phyloP scores from a whole-genome alignment of 2,888 invertebrate genomes.

The Meganola albula region DNA sequence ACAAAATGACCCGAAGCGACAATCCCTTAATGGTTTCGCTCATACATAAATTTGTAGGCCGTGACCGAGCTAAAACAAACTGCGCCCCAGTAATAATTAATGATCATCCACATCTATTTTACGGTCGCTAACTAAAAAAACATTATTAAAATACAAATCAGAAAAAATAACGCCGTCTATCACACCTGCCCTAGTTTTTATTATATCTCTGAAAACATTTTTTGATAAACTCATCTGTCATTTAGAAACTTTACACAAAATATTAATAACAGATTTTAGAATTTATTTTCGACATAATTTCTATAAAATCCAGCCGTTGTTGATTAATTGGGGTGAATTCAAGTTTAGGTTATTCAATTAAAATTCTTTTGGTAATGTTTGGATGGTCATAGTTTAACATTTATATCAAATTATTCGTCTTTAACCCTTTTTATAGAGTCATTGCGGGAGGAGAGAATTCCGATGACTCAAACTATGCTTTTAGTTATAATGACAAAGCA shows the following conservation, averaged over 20 bases:
- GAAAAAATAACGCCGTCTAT: constrained; percentile 37
- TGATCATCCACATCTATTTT: constrained; percentile 68
- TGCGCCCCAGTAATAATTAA: constrained; percentile 64
- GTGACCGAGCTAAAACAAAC: constrained; percentile 71
- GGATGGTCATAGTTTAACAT: constrained; percentile 38
- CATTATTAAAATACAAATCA: constrained; percentile 63
- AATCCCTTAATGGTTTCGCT: constrained; percentile 66
- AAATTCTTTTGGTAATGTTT: constrained; percentile 46
- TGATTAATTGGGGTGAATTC: constrained; percentile 28
- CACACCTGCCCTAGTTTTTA: constrained; percentile 47
- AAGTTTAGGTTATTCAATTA: constrained; percentile 49
- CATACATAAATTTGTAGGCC: constrained; percentile 68
- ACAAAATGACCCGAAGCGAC: constrained; percentile 59
- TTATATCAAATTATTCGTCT: constrained; percentile 51
- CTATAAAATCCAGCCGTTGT: constrained; percentile 22
- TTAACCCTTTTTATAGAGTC: constrained; percentile 54
- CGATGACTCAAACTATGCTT: constrained; percentile 66
- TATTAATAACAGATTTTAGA: constrained; percentile 8
- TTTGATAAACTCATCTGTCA: constrained; percentile 26
- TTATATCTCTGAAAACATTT: constrained; percentile 11
- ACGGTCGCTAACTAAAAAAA: constrained; percentile 60
- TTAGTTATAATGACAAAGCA: constrained; percentile 61
- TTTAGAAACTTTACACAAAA: constrained; percentile 14
- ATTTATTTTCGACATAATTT: constrained; percentile 10
- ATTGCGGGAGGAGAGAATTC: constrained; percentile 55